Evolutionary conservation across 1,140 invertebrate species (phyloP).

Genomic region (Apis florea): DNA sequence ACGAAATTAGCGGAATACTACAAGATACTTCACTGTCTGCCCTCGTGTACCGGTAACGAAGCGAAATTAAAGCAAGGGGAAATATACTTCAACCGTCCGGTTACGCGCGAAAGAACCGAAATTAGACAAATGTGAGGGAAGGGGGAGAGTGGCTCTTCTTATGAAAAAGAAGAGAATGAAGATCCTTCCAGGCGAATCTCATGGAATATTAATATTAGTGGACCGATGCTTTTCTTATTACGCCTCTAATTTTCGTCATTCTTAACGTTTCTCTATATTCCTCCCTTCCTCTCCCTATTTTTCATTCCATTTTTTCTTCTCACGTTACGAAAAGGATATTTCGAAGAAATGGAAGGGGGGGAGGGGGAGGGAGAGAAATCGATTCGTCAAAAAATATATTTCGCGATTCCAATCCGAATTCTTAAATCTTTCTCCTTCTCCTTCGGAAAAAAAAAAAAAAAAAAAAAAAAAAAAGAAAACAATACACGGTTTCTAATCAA

Average conservation of each 20-base stretch:
- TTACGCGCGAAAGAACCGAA: neutral
- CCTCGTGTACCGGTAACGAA: neutral
- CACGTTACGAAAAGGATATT: too few species aligned
- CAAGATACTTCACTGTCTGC: constrained; percentile 12
- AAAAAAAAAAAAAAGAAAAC: neutral
- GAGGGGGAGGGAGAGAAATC: too few species aligned
- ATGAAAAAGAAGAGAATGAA: neutral
- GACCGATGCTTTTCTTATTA: neutral
- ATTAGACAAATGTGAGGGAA: neutral
- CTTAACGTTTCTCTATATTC: neutral
- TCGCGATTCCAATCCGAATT: too few species aligned
- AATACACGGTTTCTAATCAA: too few species aligned
- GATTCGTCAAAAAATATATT: too few species aligned
- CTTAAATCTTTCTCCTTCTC: too few species aligned
- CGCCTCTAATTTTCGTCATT: neutral
- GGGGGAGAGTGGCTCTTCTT: neutral
- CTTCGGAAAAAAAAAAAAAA: neutral
- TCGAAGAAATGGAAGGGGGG: too few species aligned
- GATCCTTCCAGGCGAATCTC: neutral
- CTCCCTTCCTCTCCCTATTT: too few species aligned
- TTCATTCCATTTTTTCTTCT: too few species aligned
- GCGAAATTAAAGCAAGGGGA: constrained; percentile 15
- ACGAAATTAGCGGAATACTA: neutral
- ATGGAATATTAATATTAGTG: neutral
- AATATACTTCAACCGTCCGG: constrained; percentile 11